Conservation (phyloP, 92 coral and sea anemone species). For the Phenganax stokvisi region DNA sequence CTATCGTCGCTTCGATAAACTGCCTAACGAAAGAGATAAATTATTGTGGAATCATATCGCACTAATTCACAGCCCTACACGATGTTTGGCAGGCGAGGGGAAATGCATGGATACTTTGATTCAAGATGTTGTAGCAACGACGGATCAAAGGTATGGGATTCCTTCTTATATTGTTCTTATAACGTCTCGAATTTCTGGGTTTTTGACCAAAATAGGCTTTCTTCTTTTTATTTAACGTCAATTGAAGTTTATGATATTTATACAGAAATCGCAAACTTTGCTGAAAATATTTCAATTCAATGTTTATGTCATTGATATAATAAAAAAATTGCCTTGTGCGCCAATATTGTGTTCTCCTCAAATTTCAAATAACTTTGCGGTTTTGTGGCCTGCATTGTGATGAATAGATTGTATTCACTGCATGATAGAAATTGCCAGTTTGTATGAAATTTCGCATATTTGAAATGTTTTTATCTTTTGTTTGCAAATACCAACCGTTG, state of each 20-base stretch:
- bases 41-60: constrained; percentile 87
- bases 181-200: too few species aligned
- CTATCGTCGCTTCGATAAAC: constrained; percentile 75
- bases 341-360: too few species aligned
- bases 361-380: constrained; percentile 1
- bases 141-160: constrained; percentile 74
- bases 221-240: too few species aligned
- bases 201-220: too few species aligned
- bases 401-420: too few species aligned
- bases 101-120: constrained; percentile 89
- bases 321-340: too few species aligned
- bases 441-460: neutral
- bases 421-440: too few species aligned
- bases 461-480: constrained; percentile 5
- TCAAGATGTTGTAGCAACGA: constrained; percentile 95
- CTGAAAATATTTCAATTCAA: too few species aligned
- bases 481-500: constrained; percentile 4
- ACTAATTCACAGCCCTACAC: constrained; percentile 77
- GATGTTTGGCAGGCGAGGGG: constrained; percentile 92
- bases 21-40: constrained; percentile 74
- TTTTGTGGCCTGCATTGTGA: neutral
- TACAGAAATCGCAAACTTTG: too few species aligned
- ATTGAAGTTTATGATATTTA: too few species aligned
- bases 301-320: too few species aligned
- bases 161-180: neutral